Evolutionary conservation across 2,888 invertebrate species (phyloP).

Genomic region (Megastigmus dorsalis): DNA sequence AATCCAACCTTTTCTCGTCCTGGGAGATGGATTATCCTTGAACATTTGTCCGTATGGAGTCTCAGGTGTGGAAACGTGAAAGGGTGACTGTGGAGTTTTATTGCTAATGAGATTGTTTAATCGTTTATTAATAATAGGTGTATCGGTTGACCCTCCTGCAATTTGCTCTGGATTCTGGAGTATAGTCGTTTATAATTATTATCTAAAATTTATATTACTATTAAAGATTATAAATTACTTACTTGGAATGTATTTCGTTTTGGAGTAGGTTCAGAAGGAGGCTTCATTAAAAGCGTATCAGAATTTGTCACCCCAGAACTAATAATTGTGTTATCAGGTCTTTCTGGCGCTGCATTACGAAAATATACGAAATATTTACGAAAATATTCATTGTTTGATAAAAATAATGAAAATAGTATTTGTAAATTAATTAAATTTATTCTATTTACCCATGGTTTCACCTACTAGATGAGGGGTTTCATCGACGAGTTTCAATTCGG

Average conservation of each 20-base stretch:
- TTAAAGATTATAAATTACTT: not conserved
- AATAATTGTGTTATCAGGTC: slow-evolving; percentile 7
- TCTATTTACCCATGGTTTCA: slow-evolving; percentile 73
- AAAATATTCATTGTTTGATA: slow-evolving; percentile 10
- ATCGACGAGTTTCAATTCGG: slow-evolving; percentile 76
- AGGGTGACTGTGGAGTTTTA: slow-evolving; percentile 72
- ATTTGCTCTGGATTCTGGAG: slow-evolving; percentile 53
- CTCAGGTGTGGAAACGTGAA: slow-evolving; percentile 76
- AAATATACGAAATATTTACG: slow-evolving; percentile 14
- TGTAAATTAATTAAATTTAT: slow-evolving; percentile 12
- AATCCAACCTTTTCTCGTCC: slow-evolving; percentile 75
- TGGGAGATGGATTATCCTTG: slow-evolving; percentile 75
- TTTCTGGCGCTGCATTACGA: slow-evolving; percentile 57
- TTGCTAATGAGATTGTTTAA: slow-evolving; percentile 61
- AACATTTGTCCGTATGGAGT: slow-evolving; percentile 77
- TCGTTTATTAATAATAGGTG: slow-evolving; percentile 67
- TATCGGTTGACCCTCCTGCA: slow-evolving; percentile 21
- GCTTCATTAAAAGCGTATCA: slow-evolving; percentile 48
- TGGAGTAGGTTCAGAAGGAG: slow-evolving; percentile 47
- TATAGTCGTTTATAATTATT: not conserved
- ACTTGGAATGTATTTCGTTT: slow-evolving; percentile 39
- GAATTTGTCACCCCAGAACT: slow-evolving; percentile 4
- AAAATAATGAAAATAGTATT: not conserved
- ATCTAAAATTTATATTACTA: not conserved
- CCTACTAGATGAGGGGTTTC: slow-evolving; percentile 79